phyloP scores from a whole-genome alignment of 1,140 invertebrate genomes.

The Zeugodacus cucurbitae region DNA sequence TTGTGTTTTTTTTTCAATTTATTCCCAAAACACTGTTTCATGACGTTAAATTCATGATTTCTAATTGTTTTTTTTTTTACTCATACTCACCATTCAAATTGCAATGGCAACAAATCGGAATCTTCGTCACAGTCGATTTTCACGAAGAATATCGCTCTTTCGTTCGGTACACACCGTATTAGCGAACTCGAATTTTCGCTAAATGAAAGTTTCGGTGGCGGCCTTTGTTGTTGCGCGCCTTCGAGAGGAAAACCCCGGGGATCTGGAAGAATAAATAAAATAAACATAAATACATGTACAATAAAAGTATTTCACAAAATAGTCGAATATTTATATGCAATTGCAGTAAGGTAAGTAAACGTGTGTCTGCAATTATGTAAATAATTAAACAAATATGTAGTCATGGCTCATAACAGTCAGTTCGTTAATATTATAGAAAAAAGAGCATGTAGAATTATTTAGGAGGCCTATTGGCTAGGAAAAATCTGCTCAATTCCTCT shows the following conservation, averaged over 20 bases:
- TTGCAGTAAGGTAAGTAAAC: neutral
- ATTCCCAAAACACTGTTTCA: neutral
- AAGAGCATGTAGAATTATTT: no score
- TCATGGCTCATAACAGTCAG: no score
- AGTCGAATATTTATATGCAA: neutral
- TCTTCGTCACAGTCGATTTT: slow-evolving; percentile 64
- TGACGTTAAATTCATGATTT: neutral
- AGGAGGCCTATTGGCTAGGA: no score
- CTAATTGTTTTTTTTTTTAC: neutral
- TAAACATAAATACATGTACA: neutral
- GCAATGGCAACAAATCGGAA: slow-evolving; percentile 59
- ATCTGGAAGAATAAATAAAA: slow-evolving; percentile 42
- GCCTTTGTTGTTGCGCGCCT: slow-evolving; percentile 28
- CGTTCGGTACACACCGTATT: slow-evolving; percentile 61
- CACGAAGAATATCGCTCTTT: slow-evolving; percentile 63
- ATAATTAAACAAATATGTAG: no score
- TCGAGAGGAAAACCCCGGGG: slow-evolving; percentile 42
- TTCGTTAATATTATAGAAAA: no score
- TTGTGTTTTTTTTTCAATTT: neutral
- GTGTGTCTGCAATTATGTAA: neutral
- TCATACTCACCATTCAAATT: slow-evolving; percentile 63
- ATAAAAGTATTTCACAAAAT: neutral
- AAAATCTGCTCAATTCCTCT: no score
- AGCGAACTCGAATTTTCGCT: slow-evolving; percentile 63
- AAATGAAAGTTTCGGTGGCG: slow-evolving; percentile 55